A percentile compares a stretch with the other conserved stretches of the same genome.
Evolutionary conservation across 37 sponge, comb jelly and placozoan genomes (phyloP).

Genomic region (Halisarca cf. caerulea): DNA sequence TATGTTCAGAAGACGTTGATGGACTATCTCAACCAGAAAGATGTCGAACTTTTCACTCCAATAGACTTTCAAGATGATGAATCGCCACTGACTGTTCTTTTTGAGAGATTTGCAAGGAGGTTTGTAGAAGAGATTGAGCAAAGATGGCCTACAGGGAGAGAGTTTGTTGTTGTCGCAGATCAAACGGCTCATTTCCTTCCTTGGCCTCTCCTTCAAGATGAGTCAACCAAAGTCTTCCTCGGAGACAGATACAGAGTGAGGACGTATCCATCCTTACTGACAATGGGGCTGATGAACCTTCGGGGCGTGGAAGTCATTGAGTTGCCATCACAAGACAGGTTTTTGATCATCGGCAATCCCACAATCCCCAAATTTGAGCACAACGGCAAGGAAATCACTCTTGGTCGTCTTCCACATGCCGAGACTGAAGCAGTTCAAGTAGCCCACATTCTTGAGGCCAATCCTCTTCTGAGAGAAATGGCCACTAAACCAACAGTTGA

Average conservation of each 20-base stretch:
- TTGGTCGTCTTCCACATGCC: conserved; percentile 72
- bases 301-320: neutral
- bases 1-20: conserved; percentile 16
- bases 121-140: conserved; percentile 34
- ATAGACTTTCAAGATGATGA: neutral
- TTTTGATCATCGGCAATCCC: conserved; percentile 72
- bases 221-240: conserved; percentile 26
- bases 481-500: conserved; percentile 66
- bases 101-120: conserved; percentile 39
- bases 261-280: conserved; percentile 57
- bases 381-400: conserved; percentile 37
- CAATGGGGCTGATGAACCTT: conserved; percentile 52
- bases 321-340: conserved; percentile 18
- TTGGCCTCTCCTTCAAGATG: conserved; percentile 39
- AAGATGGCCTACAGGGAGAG: neutral
- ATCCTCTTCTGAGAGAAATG: conserved; percentile 60
- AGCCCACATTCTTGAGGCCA: conserved; percentile 43
- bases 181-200: conserved; percentile 63
- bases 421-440: conserved; percentile 66
- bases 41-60: conserved; percentile 9
- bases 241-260: conserved; percentile 59
- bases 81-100: conserved; percentile 51
- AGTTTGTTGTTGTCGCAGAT: conserved; percentile 60
- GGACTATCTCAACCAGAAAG: conserved; percentile 8
- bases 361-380: conserved; percentile 58